Conservation (phyloP, 2,888 invertebrate genomes). For the Vesta saturnalis region DNA sequence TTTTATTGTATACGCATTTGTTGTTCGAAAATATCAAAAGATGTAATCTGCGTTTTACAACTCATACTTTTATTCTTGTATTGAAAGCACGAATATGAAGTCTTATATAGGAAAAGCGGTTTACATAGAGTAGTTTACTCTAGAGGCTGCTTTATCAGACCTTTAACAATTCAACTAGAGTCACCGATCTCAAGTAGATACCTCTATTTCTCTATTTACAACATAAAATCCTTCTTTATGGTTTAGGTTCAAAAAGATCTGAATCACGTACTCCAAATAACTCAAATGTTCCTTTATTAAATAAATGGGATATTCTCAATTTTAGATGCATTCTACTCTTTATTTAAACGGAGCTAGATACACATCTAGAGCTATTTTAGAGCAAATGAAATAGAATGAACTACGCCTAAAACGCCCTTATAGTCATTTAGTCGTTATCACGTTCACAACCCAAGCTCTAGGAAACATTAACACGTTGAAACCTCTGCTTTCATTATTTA, state of each 20-base stretch:
- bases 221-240: conserved; percentile 27
- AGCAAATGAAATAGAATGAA: conserved; percentile 21
- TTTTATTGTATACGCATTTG: not conserved
- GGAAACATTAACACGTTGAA: conserved; percentile 24
- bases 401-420: conserved; percentile 19
- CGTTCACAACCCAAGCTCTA: conserved; percentile 16
- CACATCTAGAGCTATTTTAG: conserved; percentile 5
- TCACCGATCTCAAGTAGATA: conserved; percentile 28
- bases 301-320: not conserved
- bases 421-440: conserved; percentile 19
- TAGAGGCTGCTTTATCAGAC: conserved; percentile 27
- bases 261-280: conserved; percentile 16
- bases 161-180: conserved; percentile 32
- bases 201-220: conserved; percentile 33
- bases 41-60: conserved; percentile 15
- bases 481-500: conserved; percentile 28
- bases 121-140: conserved; percentile 26
- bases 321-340: not conserved
- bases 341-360: not conserved
- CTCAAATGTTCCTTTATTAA: not conserved
- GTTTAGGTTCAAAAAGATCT: conserved; percentile 16
- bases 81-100: conserved; percentile 17
- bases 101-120: conserved; percentile 27
- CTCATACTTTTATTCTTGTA: conserved; percentile 14
- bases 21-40: not conserved